Percentiles rank a stretch among this genome's conserved stretches.
phyloP scores from a whole-genome alignment of 2,888 invertebrate species.

The Zaprionus lineosus region DNA sequence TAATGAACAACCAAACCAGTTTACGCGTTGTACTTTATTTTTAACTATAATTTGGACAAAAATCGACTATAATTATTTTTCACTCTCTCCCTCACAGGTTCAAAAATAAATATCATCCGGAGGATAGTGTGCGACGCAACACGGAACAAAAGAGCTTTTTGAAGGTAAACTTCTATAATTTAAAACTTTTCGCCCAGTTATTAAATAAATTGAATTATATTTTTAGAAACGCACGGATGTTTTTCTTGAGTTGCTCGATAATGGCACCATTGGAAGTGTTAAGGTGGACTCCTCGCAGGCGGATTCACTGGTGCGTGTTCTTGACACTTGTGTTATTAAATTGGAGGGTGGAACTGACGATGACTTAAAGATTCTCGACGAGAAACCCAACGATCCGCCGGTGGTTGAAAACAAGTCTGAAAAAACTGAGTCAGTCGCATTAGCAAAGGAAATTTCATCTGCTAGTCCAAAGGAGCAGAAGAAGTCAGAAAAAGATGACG shows the following conservation, averaged over 20 bases:
- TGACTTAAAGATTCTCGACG: slow-evolving; percentile 93
- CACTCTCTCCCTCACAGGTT: slow-evolving; percentile 88
- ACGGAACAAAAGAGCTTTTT: slow-evolving; percentile 92
- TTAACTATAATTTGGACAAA: not conserved
- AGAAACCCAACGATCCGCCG: slow-evolving; percentile 83
- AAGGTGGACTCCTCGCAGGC: slow-evolving; percentile 93
- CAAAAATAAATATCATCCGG: slow-evolving; percentile 99
- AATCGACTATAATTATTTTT: not conserved
- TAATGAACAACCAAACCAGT: not conserved
- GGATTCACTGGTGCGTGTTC: slow-evolving; percentile 91
- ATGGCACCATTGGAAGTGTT: slow-evolving; percentile 89
- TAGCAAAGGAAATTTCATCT: slow-evolving; percentile 59
- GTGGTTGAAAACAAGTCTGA: slow-evolving; percentile 71
- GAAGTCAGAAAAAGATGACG: slow-evolving; percentile 35
- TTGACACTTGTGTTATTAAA: slow-evolving; percentile 98
- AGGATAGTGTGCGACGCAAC: slow-evolving; percentile 94
- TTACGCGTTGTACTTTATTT: slow-evolving; percentile 1
- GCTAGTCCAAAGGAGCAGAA: slow-evolving; percentile 71
- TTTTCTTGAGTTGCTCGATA: slow-evolving; percentile 92
- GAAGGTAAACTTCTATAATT: slow-evolving; percentile 85
- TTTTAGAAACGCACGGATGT: slow-evolving; percentile 92
- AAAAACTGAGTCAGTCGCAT: slow-evolving; percentile 22
- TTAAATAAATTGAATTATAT: not conserved
- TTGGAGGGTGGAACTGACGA: slow-evolving; percentile 96
- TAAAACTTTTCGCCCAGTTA: too few relatives aligned